Conservation (phyloP, 2,797 vertebrate species). For the Dendrocincla tyrannina region DNA sequence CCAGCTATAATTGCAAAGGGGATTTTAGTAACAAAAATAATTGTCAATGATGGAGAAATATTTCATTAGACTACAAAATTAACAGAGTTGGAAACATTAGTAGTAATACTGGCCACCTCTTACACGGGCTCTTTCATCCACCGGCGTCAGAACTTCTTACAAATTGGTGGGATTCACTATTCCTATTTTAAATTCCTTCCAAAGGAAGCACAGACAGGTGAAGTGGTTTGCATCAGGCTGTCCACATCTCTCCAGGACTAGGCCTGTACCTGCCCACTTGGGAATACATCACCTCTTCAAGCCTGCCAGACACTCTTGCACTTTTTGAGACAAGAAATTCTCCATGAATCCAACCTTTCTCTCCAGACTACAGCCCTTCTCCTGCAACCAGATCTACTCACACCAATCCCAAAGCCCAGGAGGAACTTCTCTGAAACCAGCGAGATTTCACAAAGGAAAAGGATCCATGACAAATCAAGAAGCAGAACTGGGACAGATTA, state of each 20-base stretch:
- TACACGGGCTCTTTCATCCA: neutral
- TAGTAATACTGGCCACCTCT: neutral
- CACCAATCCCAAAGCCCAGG: neutral
- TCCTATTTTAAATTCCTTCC: neutral
- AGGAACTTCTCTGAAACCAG: neutral
- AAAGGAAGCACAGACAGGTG: neutral
- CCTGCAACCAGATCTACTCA: neutral
- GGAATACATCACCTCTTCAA: neutral
- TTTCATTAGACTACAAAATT: constrained; percentile 3
- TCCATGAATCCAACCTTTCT: neutral
- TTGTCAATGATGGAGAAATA: neutral
- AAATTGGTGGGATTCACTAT: neutral
- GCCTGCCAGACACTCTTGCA: neutral
- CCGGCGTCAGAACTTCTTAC: neutral
- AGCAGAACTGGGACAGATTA: neutral
- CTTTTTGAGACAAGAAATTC: neutral
- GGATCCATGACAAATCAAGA: neutral
- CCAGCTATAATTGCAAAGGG: neutral
- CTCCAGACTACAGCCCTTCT: neutral
- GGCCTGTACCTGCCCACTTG: neutral
- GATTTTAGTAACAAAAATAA: constrained; percentile 6
- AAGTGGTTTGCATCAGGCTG: neutral
- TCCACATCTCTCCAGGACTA: neutral
- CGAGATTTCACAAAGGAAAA: neutral
- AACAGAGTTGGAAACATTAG: neutral